These are phyloP conservation scores for Dichetophora obliterata DNA, from an alignment of 2,888 invertebrate genomes.

Conservation along the genomic window DNA sequence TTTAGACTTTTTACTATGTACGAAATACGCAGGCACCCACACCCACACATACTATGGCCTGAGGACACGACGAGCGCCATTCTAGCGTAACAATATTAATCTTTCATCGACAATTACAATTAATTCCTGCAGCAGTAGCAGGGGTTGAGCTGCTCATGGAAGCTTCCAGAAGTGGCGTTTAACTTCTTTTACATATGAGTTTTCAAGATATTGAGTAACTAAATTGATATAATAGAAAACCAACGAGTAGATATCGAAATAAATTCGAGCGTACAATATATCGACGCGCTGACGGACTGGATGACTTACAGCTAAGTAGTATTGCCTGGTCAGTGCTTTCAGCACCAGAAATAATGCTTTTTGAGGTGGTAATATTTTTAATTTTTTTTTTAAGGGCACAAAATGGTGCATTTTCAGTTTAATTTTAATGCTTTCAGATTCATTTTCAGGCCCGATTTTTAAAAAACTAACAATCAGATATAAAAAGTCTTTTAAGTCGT, in stretches of 20 bases:
- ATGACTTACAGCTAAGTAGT: background rate
- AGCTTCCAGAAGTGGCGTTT: slow-evolving; percentile 25
- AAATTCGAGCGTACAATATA: too few relatives aligned
- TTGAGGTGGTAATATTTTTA: too few relatives aligned
- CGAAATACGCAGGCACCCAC: background rate
- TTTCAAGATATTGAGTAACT: too few relatives aligned
- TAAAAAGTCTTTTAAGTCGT: too few relatives aligned
- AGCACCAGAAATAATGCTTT: too few relatives aligned
- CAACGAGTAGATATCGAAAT: background rate
- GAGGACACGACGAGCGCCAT: slow-evolving; percentile 54
- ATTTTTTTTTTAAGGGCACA: too few relatives aligned
- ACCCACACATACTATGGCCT: background rate
- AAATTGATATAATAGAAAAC: background rate
- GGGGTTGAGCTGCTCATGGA: slow-evolving; percentile 7
- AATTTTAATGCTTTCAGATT: too few relatives aligned
- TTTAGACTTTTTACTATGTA: background rate
- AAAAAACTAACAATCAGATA: too few relatives aligned
- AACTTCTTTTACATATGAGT: too few relatives aligned
- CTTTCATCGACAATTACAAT: slow-evolving; percentile 66
- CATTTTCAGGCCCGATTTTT: too few relatives aligned
- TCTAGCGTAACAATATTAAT: slow-evolving; percentile 64
- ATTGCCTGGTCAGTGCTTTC: too few relatives aligned
- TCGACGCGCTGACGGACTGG: background rate
- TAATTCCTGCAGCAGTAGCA: slow-evolving; percentile 54
- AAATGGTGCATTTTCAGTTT: too few relatives aligned